Evolutionary conservation across 1,140 invertebrate genomes (phyloP).

Genomic region (Acyrthosiphon pisum): DNA sequence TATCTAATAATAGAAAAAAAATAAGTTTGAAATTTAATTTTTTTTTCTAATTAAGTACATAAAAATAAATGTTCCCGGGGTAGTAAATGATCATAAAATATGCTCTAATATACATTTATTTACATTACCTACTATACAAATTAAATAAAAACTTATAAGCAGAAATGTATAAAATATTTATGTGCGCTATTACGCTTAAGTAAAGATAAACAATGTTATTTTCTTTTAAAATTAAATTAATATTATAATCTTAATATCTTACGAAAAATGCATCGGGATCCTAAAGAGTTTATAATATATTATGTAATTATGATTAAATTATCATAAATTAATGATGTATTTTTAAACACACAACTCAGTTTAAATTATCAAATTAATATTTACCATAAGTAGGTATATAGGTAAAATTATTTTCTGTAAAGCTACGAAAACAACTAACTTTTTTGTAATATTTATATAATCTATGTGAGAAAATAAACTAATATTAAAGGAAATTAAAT

Average conservation of each 20-base stretch:
- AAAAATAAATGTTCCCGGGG: not conserved
- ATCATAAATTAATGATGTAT: not conserved
- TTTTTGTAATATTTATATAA: not conserved
- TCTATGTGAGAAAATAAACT: not conserved
- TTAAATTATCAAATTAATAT: not conserved
- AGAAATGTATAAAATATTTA: not conserved
- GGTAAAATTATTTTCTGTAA: not conserved
- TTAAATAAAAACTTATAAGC: not conserved
- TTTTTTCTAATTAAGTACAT: not conserved
- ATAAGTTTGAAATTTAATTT: no score
- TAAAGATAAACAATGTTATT: constrained; percentile 10
- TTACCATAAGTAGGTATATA: not conserved
- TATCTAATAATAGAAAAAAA: not conserved
- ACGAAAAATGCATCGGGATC: not conserved
- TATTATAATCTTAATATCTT: not conserved
- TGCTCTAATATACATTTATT: not conserved
- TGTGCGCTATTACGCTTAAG: not conserved
- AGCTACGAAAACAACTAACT: not conserved
- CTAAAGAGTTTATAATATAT: not conserved
- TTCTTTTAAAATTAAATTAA: not conserved
- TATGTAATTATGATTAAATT: not conserved
- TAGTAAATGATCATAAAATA: not conserved
- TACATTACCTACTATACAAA: not conserved
- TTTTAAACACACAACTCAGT: not conserved
- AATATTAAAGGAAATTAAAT: not conserved